phyloP scores from a whole-genome alignment of 2,888 invertebrate genomes.

The Melieria omissa region DNA sequence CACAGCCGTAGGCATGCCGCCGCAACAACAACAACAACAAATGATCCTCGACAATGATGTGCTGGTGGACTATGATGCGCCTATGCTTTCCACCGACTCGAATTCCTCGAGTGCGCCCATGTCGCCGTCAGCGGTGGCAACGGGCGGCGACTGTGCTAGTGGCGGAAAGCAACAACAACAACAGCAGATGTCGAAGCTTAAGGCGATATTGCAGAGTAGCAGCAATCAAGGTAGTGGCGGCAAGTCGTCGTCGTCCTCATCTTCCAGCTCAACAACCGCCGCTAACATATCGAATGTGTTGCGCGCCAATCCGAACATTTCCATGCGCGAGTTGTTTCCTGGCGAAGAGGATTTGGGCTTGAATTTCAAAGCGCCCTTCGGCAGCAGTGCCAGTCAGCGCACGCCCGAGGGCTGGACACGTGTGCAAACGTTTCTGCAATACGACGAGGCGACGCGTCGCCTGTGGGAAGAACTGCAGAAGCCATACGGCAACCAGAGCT shows the following conservation, averaged over 20 bases:
- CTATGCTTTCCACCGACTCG: constrained; percentile 51
- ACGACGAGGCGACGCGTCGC: constrained; percentile 82
- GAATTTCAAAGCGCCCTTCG: constrained; percentile 79
- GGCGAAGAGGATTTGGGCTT: constrained; percentile 86
- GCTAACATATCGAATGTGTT: constrained; percentile 63
- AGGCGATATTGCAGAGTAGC: constrained; percentile 61
- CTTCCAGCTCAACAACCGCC: constrained; percentile 5
- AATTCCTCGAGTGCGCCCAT: constrained; percentile 53
- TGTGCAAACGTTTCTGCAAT: constrained; percentile 81
- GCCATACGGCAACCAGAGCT: constrained; percentile 89
- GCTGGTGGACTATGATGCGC: constrained; percentile 62
- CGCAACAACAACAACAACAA: constrained; percentile 33
- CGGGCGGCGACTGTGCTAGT: constrained; percentile 12
- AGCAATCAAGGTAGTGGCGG: constrained; percentile 30
- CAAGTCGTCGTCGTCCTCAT: background rate
- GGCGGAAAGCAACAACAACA: constrained; percentile 36
- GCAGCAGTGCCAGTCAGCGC: constrained; percentile 67
- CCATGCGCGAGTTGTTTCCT: constrained; percentile 82
- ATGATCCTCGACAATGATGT: constrained; percentile 58
- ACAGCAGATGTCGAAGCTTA: constrained; percentile 61
- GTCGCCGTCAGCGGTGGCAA: constrained; percentile 47
- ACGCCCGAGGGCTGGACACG: constrained; percentile 89
- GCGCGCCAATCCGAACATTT: constrained; percentile 79
- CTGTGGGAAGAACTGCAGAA: constrained; percentile 86
- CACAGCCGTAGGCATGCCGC: background rate